Percentiles rank a stretch among this genome's conserved stretches.
These are phyloP conservation scores for Silurus lanzhouensis DNA, from an alignment of 2,797 vertebrate species.

Conservation along the genomic window DNA sequence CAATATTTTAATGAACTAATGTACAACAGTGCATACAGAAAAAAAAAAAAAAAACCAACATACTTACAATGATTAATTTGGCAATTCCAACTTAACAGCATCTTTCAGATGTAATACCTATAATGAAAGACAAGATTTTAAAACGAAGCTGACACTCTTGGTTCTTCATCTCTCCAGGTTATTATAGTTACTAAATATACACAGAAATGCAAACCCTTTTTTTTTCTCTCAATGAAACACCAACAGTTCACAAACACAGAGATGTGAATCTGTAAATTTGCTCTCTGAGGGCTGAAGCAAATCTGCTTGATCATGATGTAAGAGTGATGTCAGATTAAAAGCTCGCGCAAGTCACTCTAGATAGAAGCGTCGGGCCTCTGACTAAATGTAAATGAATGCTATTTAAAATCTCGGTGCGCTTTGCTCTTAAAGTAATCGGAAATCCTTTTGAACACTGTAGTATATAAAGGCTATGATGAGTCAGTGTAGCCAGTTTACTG, in stretches of 20 bases:
- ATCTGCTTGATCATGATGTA: conserved; percentile 15
- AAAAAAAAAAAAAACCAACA: neutral
- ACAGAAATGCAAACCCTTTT: neutral
- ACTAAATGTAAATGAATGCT: neutral
- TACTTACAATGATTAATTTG: conserved; percentile 76
- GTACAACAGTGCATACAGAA: neutral
- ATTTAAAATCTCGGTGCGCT: neutral
- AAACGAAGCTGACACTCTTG: neutral
- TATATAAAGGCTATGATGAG: neutral
- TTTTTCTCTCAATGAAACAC: neutral
- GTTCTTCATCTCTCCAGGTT: neutral
- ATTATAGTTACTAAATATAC: neutral
- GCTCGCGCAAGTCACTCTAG: neutral
- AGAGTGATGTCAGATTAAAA: neutral
- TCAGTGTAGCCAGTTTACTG: neutral
- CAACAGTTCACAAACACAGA: neutral
- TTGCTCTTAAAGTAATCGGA: neutral
- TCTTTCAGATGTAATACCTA: conserved; percentile 75
- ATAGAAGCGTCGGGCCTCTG: neutral
- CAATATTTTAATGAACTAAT: neutral
- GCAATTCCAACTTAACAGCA: conserved; percentile 76
- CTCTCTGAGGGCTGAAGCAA: neutral
- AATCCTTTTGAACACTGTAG: neutral
- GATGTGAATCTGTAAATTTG: conserved; percentile 5
- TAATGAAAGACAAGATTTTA: conserved; percentile 39